phyloP scores from a whole-genome alignment of 2,113 vertebrate species.

The Aptenodytes patagonicus region DNA sequence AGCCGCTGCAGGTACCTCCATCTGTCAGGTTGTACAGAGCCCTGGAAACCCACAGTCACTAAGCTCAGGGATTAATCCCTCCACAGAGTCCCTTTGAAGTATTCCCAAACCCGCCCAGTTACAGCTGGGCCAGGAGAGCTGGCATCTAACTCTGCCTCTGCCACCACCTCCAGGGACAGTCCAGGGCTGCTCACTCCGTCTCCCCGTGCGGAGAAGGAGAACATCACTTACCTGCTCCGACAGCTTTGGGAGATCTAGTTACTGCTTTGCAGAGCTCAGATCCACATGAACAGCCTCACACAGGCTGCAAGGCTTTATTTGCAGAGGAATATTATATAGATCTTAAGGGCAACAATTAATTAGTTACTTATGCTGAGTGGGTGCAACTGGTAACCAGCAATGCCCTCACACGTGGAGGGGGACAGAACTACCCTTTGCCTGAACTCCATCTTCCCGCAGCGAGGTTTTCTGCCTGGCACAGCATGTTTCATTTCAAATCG shows the following conservation, averaged over 20 bases:
- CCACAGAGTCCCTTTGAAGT: neutral
- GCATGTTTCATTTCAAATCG: neutral
- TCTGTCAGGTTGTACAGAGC: neutral
- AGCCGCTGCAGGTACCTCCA: neutral
- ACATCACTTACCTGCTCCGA: slow-evolving; percentile 5
- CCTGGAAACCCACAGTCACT: neutral
- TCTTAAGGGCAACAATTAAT: neutral
- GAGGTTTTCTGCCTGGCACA: neutral
- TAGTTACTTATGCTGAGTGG: neutral
- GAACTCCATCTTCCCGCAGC: neutral
- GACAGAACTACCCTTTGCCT: neutral
- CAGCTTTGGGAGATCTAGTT: neutral
- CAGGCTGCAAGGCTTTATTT: neutral
- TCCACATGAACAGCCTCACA: neutral
- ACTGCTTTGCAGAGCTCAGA: slow-evolving; percentile 6
- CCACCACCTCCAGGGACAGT: neutral
- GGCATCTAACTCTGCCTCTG: neutral
- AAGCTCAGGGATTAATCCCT: neutral
- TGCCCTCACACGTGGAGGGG: accelerated
- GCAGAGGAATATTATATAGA: neutral
- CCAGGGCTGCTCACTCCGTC: neutral
- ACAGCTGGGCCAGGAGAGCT: neutral
- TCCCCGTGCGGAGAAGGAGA: neutral
- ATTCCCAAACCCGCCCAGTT: neutral
- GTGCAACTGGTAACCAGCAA: neutral